Evolutionary conservation across 1,140 invertebrate species (phyloP).

Genomic region (Trichomalopsis sarcophagae): DNA sequence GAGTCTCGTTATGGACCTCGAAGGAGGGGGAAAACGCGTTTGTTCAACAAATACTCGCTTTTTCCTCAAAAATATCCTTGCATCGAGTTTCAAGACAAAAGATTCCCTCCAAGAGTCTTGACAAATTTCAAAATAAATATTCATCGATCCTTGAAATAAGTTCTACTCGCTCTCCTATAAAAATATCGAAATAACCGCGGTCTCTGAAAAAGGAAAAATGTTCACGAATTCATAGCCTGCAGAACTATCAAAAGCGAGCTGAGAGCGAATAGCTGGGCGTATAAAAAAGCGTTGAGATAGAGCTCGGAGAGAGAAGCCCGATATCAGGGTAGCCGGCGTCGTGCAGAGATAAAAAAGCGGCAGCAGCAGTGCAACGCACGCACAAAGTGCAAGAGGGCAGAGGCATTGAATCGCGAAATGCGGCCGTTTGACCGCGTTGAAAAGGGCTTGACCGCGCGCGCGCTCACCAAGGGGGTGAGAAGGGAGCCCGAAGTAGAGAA

Average conservation of each 20-base stretch:
- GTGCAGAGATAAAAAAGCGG: neutral
- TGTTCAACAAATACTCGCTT: too few species aligned
- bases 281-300: neutral
- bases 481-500: neutral
- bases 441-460: constrained; percentile 30
- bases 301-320: neutral
- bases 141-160: too few species aligned
- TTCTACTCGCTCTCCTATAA: too few species aligned
- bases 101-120: too few species aligned
- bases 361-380: neutral
- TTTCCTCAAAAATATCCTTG: too few species aligned
- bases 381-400: neutral
- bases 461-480: neutral
- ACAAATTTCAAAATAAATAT: too few species aligned
- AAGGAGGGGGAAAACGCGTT: too few species aligned
- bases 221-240: neutral
- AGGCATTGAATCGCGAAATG: constrained; percentile 22
- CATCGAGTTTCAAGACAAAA: too few species aligned
- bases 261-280: neutral
- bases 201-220: neutral
- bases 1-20: too few species aligned
- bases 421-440: constrained; percentile 35
- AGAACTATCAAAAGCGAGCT: neutral
- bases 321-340: neutral
- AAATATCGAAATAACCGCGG: too few species aligned